These are phyloP conservation scores for Antedon mediterranea DNA, from an alignment of 53 echinoderm and acorn worm genomes.

Conservation along the genomic window DNA sequence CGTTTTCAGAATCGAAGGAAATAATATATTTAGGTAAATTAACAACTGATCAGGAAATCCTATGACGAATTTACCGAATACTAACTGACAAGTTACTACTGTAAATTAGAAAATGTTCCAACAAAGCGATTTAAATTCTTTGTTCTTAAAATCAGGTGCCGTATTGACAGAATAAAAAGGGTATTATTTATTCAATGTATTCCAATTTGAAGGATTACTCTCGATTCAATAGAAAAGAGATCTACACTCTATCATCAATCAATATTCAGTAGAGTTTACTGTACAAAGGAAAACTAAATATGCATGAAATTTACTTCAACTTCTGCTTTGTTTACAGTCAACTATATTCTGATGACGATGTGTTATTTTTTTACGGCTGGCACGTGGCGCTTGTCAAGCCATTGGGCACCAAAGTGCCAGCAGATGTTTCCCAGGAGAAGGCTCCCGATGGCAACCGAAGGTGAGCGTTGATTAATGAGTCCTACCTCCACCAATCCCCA, in stretches of 20 bases:
- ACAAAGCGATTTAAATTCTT: not conserved
- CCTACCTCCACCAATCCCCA: not conserved
- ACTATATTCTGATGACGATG: not conserved
- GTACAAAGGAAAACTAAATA: not conserved
- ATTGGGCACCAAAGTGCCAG: not conserved
- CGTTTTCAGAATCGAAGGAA: not conserved
- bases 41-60: not conserved
- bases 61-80: not conserved
- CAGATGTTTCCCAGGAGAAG: not conserved
- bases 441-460: not conserved
- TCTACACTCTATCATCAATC: not conserved
- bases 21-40: not conserved
- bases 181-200: too few species aligned
- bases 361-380: not conserved
- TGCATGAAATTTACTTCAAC: not conserved
- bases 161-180: not conserved
- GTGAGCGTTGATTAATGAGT: not conserved
- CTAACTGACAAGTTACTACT: not conserved
- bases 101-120: not conserved
- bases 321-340: not conserved
- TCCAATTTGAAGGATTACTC: too few species aligned
- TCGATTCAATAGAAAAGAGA: not conserved
- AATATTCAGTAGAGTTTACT: not conserved
- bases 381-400: not conserved
- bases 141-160: not conserved